A percentile compares a stretch with the other conserved stretches of the same genome.
Conservation (phyloP, 1,140 invertebrate species). For the Pentalonia nigronervosa region DNA sequence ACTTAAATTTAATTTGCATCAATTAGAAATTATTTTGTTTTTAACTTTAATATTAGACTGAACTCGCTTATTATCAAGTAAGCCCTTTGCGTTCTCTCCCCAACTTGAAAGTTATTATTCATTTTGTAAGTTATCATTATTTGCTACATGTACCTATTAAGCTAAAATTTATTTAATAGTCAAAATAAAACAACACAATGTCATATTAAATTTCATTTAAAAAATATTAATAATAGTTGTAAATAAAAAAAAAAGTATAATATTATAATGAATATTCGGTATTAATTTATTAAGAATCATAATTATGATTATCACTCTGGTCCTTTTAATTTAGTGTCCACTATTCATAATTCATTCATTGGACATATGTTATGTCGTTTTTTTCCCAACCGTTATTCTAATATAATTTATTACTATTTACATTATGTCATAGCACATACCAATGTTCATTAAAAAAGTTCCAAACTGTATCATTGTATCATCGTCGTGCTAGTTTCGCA, state of each 20-base stretch:
- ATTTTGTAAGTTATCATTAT: too few relatives aligned
- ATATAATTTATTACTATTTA: slow-evolving; percentile 1
- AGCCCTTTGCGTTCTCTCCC: too few relatives aligned
- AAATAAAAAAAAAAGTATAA: neutral
- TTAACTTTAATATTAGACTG: too few relatives aligned
- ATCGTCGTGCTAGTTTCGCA: slow-evolving; percentile 8
- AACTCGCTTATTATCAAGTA: too few relatives aligned
- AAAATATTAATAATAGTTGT: neutral
- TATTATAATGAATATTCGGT: neutral
- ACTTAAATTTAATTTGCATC: too few relatives aligned
- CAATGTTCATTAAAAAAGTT: neutral
- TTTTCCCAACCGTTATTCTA: slow-evolving; percentile 17
- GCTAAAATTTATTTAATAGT: neutral
- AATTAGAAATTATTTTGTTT: too few relatives aligned
- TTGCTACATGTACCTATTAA: too few relatives aligned
- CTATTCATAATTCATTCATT: neutral
- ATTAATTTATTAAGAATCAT: slow-evolving; percentile 10
- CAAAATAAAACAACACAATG: neutral
- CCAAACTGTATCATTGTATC: neutral
- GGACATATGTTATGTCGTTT: neutral
- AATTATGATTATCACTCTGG: neutral
- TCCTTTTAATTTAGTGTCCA: neutral
- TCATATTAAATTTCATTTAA: neutral
- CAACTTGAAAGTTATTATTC: neutral
- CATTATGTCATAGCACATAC: neutral